These are phyloP conservation scores for Leuciscus idus DNA, from an alignment of 2,113 vertebrate species.

Conservation along the genomic window DNA sequence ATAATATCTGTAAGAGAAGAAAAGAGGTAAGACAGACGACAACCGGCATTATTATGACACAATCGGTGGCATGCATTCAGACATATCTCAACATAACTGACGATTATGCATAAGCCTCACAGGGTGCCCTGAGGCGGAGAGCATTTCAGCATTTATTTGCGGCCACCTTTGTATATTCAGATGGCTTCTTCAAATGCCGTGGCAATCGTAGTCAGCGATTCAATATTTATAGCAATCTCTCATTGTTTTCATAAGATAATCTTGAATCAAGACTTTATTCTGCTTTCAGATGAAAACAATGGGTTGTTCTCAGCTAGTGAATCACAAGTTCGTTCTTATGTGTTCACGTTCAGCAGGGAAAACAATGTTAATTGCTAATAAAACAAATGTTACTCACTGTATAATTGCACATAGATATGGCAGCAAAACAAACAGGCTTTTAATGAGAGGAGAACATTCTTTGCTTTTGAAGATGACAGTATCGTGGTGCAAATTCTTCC, in stretches of 20 bases:
- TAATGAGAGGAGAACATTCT: neutral
- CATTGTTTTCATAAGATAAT: neutral
- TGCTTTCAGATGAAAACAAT: neutral
- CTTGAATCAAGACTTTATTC: neutral
- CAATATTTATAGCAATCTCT: conserved; percentile 7
- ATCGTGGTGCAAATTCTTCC: neutral
- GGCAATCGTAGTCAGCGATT: neutral
- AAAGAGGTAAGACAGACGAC: conserved; percentile 13
- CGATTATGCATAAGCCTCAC: conserved; percentile 19
- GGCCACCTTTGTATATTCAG: conserved; percentile 29
- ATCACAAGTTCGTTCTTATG: neutral
- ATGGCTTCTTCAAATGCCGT: conserved; percentile 18
- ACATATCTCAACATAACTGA: conserved; percentile 2
- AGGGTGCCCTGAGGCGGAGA: neutral
- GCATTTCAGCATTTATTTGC: neutral
- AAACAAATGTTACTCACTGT: neutral
- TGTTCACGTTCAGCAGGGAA: neutral
- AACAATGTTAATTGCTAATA: neutral
- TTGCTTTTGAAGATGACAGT: neutral
- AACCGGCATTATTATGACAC: conserved; percentile 39
- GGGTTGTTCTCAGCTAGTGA: neutral
- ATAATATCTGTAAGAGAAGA: conserved; percentile 50
- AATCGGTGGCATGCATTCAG: conserved; percentile 20
- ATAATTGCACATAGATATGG: neutral
- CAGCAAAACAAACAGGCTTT: neutral